Conservation (phyloP, 2,888 invertebrate species). For the Coecobrya sp. region DNA sequence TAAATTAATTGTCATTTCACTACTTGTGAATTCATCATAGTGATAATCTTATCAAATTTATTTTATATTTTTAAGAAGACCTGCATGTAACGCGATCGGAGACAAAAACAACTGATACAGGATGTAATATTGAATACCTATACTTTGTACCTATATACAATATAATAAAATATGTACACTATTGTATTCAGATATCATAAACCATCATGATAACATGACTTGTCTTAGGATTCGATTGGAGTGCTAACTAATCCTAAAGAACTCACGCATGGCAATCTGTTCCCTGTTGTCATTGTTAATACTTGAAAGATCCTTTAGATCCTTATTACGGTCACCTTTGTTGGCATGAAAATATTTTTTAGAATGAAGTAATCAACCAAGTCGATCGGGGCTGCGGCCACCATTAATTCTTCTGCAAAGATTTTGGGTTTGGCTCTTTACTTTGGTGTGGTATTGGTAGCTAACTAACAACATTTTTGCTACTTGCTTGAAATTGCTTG, state of each 20-base stretch:
- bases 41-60: too few relatives aligned
- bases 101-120: too few relatives aligned
- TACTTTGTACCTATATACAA: too few relatives aligned
- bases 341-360: constrained; percentile 48
- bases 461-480: background rate
- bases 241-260: constrained; percentile 24
- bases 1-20: background rate
- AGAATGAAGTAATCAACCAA: constrained; percentile 59
- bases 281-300: background rate
- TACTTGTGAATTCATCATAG: background rate
- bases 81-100: too few relatives aligned
- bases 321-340: constrained; percentile 58
- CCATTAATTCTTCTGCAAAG: constrained; percentile 59
- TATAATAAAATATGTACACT: too few relatives aligned
- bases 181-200: too few relatives aligned
- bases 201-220: too few relatives aligned
- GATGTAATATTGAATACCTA: too few relatives aligned
- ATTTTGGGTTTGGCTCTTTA: constrained; percentile 69
- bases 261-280: background rate
- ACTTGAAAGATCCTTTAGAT: constrained; percentile 6
- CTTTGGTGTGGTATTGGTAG: constrained; percentile 50
- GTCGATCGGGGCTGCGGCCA: constrained; percentile 67
- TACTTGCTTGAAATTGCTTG: background rate
- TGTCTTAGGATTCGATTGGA: too few relatives aligned
- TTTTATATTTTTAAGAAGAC: too few relatives aligned